A percentile compares a stretch with the other conserved stretches of the same genome.
phyloP scores from a whole-genome alignment of 1,140 invertebrate species.

The Choristoneura fumiferana region DNA sequence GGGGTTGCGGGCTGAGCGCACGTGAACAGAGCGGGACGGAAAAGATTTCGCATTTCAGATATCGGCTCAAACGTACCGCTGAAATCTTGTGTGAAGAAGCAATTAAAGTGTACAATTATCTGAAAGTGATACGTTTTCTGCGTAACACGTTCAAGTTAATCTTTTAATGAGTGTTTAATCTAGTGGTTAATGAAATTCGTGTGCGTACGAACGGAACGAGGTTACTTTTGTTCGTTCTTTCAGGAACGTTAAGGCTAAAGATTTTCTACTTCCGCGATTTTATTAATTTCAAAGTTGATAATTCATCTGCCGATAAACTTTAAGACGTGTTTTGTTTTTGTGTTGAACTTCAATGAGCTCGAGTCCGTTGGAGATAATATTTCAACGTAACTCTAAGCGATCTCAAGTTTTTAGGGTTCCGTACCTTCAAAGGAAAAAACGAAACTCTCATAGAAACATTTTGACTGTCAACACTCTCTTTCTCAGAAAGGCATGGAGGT shows the following conservation, averaged over 20 bases:
- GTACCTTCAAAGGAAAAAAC: too few relatives aligned
- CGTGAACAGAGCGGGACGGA: conserved; percentile 50
- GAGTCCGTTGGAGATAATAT: too few relatives aligned
- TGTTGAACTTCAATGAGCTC: too few relatives aligned
- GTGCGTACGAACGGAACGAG: background rate
- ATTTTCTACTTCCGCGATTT: background rate
- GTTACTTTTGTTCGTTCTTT: background rate
- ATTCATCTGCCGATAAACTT: too few relatives aligned
- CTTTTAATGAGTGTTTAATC: conserved; percentile 42
- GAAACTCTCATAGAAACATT: too few relatives aligned
- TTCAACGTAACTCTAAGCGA: too few relatives aligned
- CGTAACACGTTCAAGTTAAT: conserved; percentile 32
- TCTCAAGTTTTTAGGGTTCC: too few relatives aligned
- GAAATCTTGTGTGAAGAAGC: conserved; percentile 66
- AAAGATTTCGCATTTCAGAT: conserved; percentile 52
- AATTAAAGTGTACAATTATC: conserved; percentile 70
- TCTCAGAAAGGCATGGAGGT: too few relatives aligned
- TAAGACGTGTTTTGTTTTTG: too few relatives aligned
- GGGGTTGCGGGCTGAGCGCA: conserved; percentile 41
- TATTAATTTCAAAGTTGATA: background rate
- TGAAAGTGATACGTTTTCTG: conserved; percentile 41
- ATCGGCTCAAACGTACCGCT: conserved; percentile 47
- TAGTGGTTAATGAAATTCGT: conserved; percentile 14
- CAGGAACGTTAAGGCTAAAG: background rate
- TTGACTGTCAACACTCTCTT: too few relatives aligned